Base-by-base conservation (phyloP, 2,113 vertebrate species). In the Dasyprocta punctata region DNA sequence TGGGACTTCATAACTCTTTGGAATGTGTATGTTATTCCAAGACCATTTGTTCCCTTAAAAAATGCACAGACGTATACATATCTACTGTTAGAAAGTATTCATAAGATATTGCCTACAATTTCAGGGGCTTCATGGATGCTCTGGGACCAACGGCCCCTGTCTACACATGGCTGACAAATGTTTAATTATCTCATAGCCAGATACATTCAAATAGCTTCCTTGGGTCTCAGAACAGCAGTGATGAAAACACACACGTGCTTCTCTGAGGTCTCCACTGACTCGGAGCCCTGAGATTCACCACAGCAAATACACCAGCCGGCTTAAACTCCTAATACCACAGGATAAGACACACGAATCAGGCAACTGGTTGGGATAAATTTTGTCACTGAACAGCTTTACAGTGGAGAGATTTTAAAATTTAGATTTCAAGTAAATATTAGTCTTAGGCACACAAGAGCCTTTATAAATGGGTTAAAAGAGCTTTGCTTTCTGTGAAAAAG, bases 111-210 rank as follows among this genome's bases (percentile, higher is more conserved):
- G 5, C 16, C 41, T 63, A 22, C 36, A 69, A 82, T 86, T 92
- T 87, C 24, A 63, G 22, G 30, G 28, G 2, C 30, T 92, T 84
- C 30, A 73, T 5, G 77, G 24, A 65, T 28, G 33, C 41, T 67
- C 49, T 77, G 63, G 22, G 92, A 33, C 30, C 49, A 13, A 58
- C 67, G 33, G 49, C 86, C 22, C 22, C 61, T 96, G 33, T 92
- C 97, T 36, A 94, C 93, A 96, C 47, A 88, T 41, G n/a, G 82
- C 52, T 96, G 63, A 96, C 73, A 93, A 93, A 75, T 93, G 71
- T 91, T 95, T 94, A 95, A 93, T 94, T 96, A 92, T 88, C 26
- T 96, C 49, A n/a, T 58, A 93, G 78, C 44, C 86, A 97, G 96
- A 97, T 69, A 84, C 6, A 92, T 92, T 78, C 60, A 75, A 61